Evolutionary conservation across 2,888 invertebrate species (phyloP).

Genomic region (Apoda limacodes): DNA sequence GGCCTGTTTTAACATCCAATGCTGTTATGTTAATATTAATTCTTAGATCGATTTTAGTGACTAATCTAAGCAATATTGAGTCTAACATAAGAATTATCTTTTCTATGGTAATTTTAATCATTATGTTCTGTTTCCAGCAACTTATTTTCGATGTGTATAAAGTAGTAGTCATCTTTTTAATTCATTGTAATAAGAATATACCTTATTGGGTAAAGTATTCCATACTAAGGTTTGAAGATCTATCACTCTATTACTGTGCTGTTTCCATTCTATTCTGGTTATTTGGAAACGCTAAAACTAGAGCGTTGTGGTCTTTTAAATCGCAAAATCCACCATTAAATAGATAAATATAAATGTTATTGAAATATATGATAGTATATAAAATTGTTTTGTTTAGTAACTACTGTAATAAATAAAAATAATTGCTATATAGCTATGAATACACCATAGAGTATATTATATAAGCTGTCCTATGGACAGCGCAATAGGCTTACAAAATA

Average conservation of each 20-base stretch:
- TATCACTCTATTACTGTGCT: conserved; percentile 43
- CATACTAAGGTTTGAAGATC: conserved; percentile 24
- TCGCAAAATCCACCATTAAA: background rate
- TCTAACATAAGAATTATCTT: conserved; percentile 34
- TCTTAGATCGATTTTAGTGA: conserved; percentile 32
- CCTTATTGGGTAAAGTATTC: conserved; percentile 15
- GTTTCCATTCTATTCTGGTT: conserved; percentile 50
- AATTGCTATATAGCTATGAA: too few species aligned
- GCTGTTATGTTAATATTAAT: conserved; percentile 35
- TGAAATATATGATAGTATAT: too few species aligned
- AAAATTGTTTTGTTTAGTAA: too few species aligned
- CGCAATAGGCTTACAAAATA: too few species aligned
- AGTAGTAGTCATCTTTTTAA: conserved; percentile 25
- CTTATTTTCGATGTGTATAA: conserved; percentile 36
- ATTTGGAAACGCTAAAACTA: conserved; percentile 45
- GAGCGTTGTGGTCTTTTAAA: conserved; percentile 36
- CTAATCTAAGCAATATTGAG: conserved; percentile 29
- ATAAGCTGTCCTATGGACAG: too few species aligned
- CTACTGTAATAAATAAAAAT: too few species aligned
- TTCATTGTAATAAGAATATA: conserved; percentile 15
- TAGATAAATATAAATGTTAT: too few species aligned
- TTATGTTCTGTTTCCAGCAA: conserved; percentile 48
- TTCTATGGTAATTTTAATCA: conserved; percentile 42
- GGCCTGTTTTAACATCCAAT: conserved; percentile 43
- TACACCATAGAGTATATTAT: too few species aligned